phyloP scores from a whole-genome alignment of 2,797 vertebrate species.

The Lates japonicus region DNA sequence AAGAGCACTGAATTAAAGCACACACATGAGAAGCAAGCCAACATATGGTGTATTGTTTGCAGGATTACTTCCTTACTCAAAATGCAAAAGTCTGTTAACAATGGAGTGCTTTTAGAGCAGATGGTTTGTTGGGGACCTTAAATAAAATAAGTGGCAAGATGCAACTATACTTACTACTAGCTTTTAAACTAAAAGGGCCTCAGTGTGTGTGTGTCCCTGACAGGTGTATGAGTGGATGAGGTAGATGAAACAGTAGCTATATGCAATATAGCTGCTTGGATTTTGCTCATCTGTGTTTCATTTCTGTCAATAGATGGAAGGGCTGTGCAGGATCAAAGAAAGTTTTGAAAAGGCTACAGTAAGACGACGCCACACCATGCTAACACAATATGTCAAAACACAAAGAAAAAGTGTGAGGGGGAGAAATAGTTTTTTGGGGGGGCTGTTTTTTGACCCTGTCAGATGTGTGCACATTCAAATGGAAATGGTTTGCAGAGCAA shows the following conservation, averaged over 20 bases:
- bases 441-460: background rate
- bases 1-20: background rate
- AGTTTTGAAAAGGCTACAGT: background rate
- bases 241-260: background rate
- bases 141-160: background rate
- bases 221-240: background rate
- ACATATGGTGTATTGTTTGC: background rate
- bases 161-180: background rate
- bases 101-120: background rate
- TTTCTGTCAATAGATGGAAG: slow-evolving; percentile 3
- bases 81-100: background rate
- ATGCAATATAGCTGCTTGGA: background rate
- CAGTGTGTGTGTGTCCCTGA: background rate
- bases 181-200: background rate
- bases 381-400: slow-evolving; percentile 14
- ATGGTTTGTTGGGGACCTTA: background rate
- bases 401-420: background rate
- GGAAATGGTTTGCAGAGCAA: background rate
- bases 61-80: slow-evolving; percentile 6
- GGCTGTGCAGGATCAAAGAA: slow-evolving; percentile 1
- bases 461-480: background rate
- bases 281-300: background rate
- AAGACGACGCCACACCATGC: background rate
- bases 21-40: background rate
- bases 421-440: background rate